Evolutionary conservation across 2,113 vertebrate species (phyloP).

Genomic region (Prietella phreatophila): DNA sequence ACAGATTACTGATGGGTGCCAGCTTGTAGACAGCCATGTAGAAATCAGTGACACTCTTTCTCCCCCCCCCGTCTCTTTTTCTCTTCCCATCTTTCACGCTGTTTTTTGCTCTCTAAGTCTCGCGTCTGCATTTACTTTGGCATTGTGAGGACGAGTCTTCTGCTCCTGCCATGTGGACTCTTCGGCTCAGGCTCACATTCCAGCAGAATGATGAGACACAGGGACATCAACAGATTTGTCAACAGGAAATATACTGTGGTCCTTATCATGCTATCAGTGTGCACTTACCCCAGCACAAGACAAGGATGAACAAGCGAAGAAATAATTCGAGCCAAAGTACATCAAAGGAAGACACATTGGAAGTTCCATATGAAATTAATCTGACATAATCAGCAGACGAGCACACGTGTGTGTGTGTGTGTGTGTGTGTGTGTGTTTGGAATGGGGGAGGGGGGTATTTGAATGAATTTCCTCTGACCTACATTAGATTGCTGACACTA

Average conservation of each 20-base stretch:
- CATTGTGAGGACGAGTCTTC: conserved; percentile 65
- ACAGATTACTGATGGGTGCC: conserved; percentile 66
- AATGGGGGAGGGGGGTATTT: background rate
- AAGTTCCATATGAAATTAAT: conserved; percentile 64
- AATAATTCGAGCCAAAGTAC: conserved; percentile 49
- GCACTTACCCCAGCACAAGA: background rate
- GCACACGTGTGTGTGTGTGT: background rate
- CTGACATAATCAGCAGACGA: conserved; percentile 67
- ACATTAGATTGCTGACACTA: conserved; percentile 53
- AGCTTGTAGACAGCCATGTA: conserved; percentile 62
- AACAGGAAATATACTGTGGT: conserved; percentile 59
- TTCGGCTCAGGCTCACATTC: conserved; percentile 61
- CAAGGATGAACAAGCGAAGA: conserved; percentile 56
- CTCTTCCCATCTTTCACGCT: conserved; percentile 14
- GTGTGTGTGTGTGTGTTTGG: background rate
- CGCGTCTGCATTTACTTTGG: conserved; percentile 8
- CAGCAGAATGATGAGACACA: conserved; percentile 48
- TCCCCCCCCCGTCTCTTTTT: background rate
- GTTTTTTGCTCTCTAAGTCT: conserved; percentile 11
- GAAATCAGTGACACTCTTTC: conserved; percentile 42
- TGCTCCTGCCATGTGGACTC: conserved; percentile 58
- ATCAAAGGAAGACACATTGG: conserved; percentile 59
- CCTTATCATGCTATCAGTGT: conserved; percentile 63
- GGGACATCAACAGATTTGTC: conserved; percentile 64
- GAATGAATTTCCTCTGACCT: conserved; percentile 56